Conservation (phyloP, 2,888 invertebrate genomes). For the Agonopterix arenella region DNA sequence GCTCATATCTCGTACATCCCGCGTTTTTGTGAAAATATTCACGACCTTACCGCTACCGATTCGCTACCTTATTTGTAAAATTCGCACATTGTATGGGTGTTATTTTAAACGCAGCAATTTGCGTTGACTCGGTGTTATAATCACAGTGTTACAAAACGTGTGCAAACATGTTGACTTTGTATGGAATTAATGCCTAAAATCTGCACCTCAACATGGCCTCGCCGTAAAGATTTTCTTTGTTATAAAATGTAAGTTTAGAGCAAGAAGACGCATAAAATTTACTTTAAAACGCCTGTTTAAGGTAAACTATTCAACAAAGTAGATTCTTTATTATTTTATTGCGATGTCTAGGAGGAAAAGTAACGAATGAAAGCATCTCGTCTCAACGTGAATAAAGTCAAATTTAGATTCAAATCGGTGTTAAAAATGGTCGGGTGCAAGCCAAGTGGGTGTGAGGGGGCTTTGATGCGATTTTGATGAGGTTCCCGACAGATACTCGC, state of each 20-base stretch:
- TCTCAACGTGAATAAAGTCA: slow-evolving; percentile 43
- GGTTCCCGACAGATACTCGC: slow-evolving; percentile 22
- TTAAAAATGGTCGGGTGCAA: slow-evolving; percentile 48
- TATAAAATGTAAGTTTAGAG: not conserved
- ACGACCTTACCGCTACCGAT: too few relatives aligned
- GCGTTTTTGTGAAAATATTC: slow-evolving; percentile 29
- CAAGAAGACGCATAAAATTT: slow-evolving; percentile 18
- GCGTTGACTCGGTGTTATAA: too few relatives aligned
- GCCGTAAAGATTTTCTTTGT: not conserved
- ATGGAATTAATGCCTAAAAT: not conserved
- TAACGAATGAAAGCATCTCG: slow-evolving; percentile 36
- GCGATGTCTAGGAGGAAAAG: slow-evolving; percentile 35
- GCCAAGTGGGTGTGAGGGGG: slow-evolving; percentile 42
- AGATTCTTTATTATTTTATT: slow-evolving; percentile 46
- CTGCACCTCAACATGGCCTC: not conserved
- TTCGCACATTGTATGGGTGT: too few relatives aligned
- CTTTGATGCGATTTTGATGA: slow-evolving; percentile 66
- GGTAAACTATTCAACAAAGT: slow-evolving; percentile 30
- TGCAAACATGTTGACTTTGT: not conserved
- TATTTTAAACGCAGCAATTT: too few relatives aligned
- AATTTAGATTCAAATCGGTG: slow-evolving; percentile 60
- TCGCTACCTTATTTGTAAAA: slow-evolving; percentile 2
- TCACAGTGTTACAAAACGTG: too few relatives aligned
- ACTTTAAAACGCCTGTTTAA: slow-evolving; percentile 19
- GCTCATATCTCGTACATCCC: slow-evolving; percentile 34